A percentile compares a stretch with the other conserved stretches of the same genome.
Conservation (phyloP, 2,113 vertebrate species). For the Macrotis lagotis region DNA sequence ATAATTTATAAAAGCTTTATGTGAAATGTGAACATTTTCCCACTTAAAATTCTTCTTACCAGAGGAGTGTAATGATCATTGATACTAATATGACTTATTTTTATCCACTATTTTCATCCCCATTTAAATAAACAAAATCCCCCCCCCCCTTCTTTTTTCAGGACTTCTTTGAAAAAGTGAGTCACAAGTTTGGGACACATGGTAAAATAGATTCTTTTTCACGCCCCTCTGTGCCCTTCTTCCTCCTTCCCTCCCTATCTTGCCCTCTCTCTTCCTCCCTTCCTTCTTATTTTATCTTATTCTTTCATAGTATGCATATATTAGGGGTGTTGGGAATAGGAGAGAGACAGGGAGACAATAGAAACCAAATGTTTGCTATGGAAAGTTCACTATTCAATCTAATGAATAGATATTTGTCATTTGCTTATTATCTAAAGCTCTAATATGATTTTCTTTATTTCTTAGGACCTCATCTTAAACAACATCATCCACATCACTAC, state of each 20-base stretch:
- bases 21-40: accelerated
- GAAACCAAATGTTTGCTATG: not conserved
- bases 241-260: not conserved
- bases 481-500: slow-evolving; percentile 89
- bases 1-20: accelerated
- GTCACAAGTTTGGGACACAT: too few relatives aligned
- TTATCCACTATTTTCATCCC: not conserved
- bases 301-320: not conserved
- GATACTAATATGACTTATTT: accelerated
- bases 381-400: not conserved
- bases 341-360: not conserved
- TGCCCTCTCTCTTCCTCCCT: too few relatives aligned
- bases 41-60: accelerated
- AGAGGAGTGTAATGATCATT: not conserved
- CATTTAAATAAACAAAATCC: too few relatives aligned
- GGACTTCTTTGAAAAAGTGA: too few relatives aligned
- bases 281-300: accelerated
- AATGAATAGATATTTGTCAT: not conserved
- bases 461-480: slow-evolving; percentile 90
- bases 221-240: accelerated
- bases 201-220: too few relatives aligned
- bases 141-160: too few relatives aligned
- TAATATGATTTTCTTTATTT: not conserved
- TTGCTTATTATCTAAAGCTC: not conserved
- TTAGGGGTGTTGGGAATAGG: not conserved